Evolutionary conservation across 1,140 invertebrate genomes (phyloP).

Genomic region (Zaprionus capensis): DNA sequence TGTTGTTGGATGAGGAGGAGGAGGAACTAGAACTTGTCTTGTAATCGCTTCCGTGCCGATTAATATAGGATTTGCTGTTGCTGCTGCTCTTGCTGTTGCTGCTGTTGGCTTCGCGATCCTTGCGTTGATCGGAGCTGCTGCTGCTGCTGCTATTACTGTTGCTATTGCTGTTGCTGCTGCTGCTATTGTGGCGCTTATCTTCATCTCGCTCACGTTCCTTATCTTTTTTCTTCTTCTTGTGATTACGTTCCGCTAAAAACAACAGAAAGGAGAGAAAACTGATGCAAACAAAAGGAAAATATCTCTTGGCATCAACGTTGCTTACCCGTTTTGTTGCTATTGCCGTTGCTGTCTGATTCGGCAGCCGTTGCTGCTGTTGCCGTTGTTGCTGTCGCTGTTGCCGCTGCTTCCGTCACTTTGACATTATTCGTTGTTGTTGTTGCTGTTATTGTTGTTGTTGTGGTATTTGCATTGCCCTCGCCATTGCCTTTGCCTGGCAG

Average conservation of each 20-base stretch:
- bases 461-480: conserved; percentile 64
- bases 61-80: conserved; percentile 52
- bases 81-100: conserved; percentile 16
- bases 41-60: conserved; percentile 46
- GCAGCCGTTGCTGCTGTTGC: conserved; percentile 29
- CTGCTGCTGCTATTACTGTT: conserved; percentile 16
- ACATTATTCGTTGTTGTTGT: conserved; percentile 45
- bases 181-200: conserved; percentile 62
- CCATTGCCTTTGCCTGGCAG: conserved; percentile 43
- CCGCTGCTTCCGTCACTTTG: conserved; percentile 42
- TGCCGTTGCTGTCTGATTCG: conserved; percentile 54
- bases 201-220: conserved; percentile 73
- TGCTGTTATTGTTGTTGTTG: conserved; percentile 43
- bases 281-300: conserved; percentile 31
- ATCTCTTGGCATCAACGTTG: conserved; percentile 43
- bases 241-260: conserved; percentile 63
- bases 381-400: conserved; percentile 22
- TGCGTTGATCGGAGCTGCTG: conserved; percentile 27
- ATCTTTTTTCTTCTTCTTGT: conserved; percentile 78
- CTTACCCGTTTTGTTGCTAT: conserved; percentile 70
- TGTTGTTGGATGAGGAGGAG: conserved; percentile 19
- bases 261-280: conserved; percentile 18
- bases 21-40: conserved; percentile 60
- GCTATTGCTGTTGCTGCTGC: conserved; percentile 27
- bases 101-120: conserved; percentile 36